Conservation (phyloP, 2,888 invertebrate genomes). For the Bugula neritina region DNA sequence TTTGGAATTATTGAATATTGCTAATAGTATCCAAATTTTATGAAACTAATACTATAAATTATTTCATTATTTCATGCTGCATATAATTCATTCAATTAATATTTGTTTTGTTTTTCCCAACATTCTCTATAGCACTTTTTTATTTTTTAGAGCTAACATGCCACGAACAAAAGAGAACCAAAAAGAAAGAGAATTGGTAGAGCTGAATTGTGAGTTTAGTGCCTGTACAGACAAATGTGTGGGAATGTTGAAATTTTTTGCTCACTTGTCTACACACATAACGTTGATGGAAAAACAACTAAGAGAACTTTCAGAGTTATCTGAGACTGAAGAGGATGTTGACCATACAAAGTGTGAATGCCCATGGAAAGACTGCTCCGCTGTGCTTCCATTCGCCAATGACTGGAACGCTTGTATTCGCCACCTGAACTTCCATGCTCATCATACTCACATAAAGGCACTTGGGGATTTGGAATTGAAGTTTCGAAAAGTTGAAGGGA, state of each 20-base stretch:
- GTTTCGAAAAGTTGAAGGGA: not conserved
- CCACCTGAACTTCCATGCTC: conserved; percentile 1
- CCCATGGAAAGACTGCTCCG: conserved; percentile 10
- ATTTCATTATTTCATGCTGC: no score
- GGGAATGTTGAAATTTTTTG: not conserved
- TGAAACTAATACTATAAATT: no score
- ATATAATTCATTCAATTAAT: no score
- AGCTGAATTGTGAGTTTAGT: conserved; percentile 21
- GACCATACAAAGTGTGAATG: conserved; percentile 7
- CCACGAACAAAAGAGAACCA: conserved; percentile 1
- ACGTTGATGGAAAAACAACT: conserved; percentile 1
- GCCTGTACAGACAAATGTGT: not conserved
- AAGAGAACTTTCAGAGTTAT: no score
- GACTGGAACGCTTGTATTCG: not conserved
- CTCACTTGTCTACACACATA: not conserved
- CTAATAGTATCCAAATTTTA: no score
- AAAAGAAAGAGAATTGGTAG: not conserved
- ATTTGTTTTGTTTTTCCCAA: no score
- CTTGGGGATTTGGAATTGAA: conserved; percentile 1
- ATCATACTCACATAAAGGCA: conserved; percentile 4
- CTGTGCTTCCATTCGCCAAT: not conserved
- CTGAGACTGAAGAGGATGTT: not conserved
- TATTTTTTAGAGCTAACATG: no score
- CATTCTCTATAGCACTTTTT: no score
- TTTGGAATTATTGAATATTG: no score